Evolutionary conservation across 1,140 invertebrate genomes (phyloP), one percentile per base, ranked within the genome.

Genomic region (Anthonomus grandis): DNA sequence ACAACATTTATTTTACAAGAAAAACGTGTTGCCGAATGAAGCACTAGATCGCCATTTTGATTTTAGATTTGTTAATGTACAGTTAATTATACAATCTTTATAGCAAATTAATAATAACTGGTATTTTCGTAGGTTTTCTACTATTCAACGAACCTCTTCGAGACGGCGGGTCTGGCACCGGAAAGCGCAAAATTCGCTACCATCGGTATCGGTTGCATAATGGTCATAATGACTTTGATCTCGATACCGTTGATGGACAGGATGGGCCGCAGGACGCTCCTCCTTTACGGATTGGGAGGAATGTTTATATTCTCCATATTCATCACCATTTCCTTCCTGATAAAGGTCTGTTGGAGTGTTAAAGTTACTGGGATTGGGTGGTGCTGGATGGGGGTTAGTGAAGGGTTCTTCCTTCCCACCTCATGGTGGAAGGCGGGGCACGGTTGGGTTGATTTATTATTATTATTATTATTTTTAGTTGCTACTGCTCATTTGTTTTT

Each of bases 231-330:
- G 90, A 98, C 96, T 2, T 76, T 98, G 51, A 86, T 97, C 36
- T 96, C 95, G 39, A 90, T 99, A 69, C 94, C 93, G 3, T 77
- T 99, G 46, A 98, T 97, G 90, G 94, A 97, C 76, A 81, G 92
- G 72, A 92, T 91, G 37, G 96, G 96, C 42, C 79, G 95, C 45
- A 80, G 95, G 60, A 96, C 93, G 1, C 80, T 98, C n/a, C 93
- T 97, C 70, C 82, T 98, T 10, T 92, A 93, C 66, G 95, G 95
- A 55, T 85, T 98, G 62, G 89, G 92, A 64, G 92, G 93, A 70
- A 98, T 98, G 93, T 95, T 95, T 77, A 90, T 96, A 74, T 95
- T 96, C 78, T 95, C 94, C 71, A 91, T 97, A 72, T 91, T 97
- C 79, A 93, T 98, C 75, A 97, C 94, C 59, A 95, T 97, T 76